These are phyloP conservation scores for Podilymbus podiceps DNA, from an alignment of 2,113 vertebrate species.

Conservation along the genomic window DNA sequence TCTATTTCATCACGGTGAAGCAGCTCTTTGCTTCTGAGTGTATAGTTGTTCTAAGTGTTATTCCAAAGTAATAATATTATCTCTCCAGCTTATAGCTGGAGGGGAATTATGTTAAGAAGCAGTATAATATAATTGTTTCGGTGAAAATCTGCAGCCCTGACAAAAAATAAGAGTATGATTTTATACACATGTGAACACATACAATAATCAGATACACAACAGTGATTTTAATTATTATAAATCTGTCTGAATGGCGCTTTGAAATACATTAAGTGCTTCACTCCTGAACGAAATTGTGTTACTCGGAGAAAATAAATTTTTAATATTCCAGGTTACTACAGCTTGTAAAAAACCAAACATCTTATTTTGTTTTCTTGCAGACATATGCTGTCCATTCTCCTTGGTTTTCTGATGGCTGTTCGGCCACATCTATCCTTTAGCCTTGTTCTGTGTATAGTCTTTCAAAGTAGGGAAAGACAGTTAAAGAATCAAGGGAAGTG, in stretches of 20 bases:
- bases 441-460: neutral
- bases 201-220: neutral
- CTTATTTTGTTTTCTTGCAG: neutral
- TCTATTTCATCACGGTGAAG: constrained; percentile 36
- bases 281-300: neutral
- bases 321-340: neutral
- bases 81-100: constrained; percentile 20
- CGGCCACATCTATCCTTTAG: neutral
- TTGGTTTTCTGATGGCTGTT: neutral
- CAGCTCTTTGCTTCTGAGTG: constrained; percentile 17
- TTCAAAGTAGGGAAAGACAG: neutral
- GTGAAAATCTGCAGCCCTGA: neutral
- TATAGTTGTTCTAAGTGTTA: constrained; percentile 24
- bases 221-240: neutral
- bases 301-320: neutral
- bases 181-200: neutral
- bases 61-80: constrained; percentile 20
- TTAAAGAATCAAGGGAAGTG: neutral
- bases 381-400: neutral
- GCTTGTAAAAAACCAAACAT: neutral
- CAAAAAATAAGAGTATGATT: neutral
- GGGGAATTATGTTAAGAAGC: constrained; percentile 27
- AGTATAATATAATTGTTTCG: constrained; percentile 16
- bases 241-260: neutral
- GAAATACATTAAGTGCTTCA: neutral